phyloP scores from a whole-genome alignment of 92 coral and sea anemone species.

The Diadumene lineata region DNA sequence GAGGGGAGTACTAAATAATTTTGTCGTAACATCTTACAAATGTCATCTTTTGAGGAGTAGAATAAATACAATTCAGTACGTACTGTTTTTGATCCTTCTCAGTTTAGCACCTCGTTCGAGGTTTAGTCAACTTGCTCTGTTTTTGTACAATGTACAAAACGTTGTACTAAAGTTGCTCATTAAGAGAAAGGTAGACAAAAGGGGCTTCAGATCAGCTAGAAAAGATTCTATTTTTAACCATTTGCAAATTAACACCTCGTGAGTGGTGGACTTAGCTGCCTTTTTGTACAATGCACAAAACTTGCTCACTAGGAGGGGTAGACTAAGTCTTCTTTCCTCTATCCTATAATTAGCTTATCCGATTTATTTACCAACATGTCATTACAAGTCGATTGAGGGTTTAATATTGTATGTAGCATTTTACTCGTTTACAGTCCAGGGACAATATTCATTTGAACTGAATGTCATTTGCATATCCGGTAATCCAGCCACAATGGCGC shows the following conservation, averaged over 20 bases:
- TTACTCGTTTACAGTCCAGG: constrained; percentile 7
- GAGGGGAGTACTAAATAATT: too few species aligned
- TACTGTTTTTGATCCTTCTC: too few species aligned
- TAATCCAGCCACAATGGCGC: constrained; percentile 58
- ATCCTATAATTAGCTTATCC: constrained; percentile 19
- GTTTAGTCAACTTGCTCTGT: too few species aligned
- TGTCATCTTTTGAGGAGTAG: background rate
- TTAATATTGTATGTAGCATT: constrained; percentile 17
- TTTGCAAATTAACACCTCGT: background rate
- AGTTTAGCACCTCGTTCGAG: too few species aligned
- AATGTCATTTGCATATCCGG: constrained; percentile 52
- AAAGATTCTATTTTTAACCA: too few species aligned
- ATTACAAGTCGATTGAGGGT: constrained; percentile 8
- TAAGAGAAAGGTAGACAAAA: too few species aligned
- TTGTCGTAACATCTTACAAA: too few species aligned
- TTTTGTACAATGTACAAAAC: background rate
- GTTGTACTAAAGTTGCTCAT: background rate
- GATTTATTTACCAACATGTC: constrained; percentile 22
- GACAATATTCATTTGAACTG: constrained; percentile 23
- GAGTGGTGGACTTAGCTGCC: background rate
- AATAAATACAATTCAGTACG: too few species aligned
- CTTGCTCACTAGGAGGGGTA: background rate
- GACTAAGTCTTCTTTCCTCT: background rate
- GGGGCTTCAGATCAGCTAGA: too few species aligned
- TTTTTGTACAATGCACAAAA: background rate